phyloP scores from a whole-genome alignment of 2,113 vertebrate species.

The Myrmophylax atrothorax region DNA sequence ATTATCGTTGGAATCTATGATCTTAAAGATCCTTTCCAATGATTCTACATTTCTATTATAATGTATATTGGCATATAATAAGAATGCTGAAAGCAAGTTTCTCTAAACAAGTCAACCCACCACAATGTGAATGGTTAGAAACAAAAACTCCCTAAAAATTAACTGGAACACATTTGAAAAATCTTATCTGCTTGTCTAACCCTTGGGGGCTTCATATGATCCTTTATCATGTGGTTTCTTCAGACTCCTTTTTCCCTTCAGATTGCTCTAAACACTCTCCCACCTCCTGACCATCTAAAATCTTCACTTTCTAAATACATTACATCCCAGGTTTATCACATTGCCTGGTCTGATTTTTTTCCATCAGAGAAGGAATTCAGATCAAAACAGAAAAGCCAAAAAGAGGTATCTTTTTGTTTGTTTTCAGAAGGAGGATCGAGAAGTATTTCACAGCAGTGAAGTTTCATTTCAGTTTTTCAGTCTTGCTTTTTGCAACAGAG shows the following conservation, averaged over 20 bases:
- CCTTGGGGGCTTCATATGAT: background rate
- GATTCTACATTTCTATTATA: background rate
- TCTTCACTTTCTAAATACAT: background rate
- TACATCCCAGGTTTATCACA: background rate
- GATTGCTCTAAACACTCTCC: background rate
- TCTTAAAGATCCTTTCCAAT: background rate
- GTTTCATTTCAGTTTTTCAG: conserved; percentile 29
- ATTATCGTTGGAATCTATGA: background rate
- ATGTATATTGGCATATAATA: background rate
- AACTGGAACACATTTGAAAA: background rate
- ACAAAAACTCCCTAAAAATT: background rate
- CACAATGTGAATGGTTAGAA: background rate
- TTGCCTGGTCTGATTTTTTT: background rate
- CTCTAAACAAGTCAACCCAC: background rate
- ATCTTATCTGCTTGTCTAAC: background rate
- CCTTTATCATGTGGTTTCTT: background rate
- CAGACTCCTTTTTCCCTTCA: background rate
- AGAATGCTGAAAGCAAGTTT: background rate
- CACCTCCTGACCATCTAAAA: background rate
- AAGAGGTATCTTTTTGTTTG: background rate
- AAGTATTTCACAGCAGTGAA: background rate
- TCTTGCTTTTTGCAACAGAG: background rate
- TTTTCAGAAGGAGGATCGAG: background rate
- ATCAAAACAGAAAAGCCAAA: background rate
- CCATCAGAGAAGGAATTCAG: background rate